Conservation (phyloP, 1,140 invertebrate genomes). For the Adoxophyes honmai region DNA sequence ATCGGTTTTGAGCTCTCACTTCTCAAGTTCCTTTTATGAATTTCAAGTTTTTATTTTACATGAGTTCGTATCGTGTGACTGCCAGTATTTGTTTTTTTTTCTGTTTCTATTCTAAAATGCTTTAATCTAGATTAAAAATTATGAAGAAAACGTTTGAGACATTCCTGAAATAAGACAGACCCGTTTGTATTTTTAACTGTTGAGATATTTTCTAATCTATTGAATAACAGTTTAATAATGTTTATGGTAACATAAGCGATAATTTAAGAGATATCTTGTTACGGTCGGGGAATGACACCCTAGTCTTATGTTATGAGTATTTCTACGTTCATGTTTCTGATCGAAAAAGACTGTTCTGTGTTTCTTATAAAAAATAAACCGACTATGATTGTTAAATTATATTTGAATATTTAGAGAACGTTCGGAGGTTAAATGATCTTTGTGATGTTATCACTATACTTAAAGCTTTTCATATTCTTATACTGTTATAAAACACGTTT, state of each 20-base stretch:
- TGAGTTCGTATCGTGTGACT: slow-evolving; percentile 24
- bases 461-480: slow-evolving; percentile 16
- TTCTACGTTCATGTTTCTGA: slow-evolving; percentile 26
- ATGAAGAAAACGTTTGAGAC: slow-evolving; percentile 28
- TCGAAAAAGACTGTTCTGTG: slow-evolving; percentile 39
- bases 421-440: too few relatives aligned
- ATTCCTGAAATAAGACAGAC: slow-evolving; percentile 32
- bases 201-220: slow-evolving; percentile 25
- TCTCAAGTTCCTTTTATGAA: slow-evolving; percentile 26
- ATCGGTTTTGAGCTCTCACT: background rate
- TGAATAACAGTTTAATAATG: slow-evolving; percentile 27
- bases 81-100: slow-evolving; percentile 26
- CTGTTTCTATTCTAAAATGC: slow-evolving; percentile 26
- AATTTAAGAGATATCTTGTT: slow-evolving; percentile 29
- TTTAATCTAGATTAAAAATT: slow-evolving; percentile 31
- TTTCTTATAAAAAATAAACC: slow-evolving; percentile 19
- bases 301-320: slow-evolving; percentile 40
- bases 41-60: slow-evolving; percentile 19
- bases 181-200: slow-evolving; percentile 18
- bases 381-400: slow-evolving; percentile 21
- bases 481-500: slow-evolving; percentile 15
- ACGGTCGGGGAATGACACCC: slow-evolving; percentile 32
- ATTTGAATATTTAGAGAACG: background rate
- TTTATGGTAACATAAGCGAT: slow-evolving; percentile 21
- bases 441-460: background rate